Percentiles rank a stretch among this genome's conserved stretches.
Conservation (phyloP, 2,797 vertebrate genomes). For the Centropyge bicolor region DNA sequence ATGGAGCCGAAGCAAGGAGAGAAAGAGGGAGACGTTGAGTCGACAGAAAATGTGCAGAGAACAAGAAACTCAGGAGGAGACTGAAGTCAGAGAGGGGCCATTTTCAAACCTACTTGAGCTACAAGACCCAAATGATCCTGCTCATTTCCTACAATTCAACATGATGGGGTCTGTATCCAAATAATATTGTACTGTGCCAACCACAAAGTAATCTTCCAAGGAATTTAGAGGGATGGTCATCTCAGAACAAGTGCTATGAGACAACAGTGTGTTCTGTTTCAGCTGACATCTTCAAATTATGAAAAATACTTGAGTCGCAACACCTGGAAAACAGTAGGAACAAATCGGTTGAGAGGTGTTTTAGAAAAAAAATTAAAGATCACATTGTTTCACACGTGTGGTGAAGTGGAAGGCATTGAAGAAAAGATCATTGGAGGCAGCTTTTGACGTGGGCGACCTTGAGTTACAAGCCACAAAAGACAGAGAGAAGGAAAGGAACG, state of each 20-base stretch:
- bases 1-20: too few relatives aligned
- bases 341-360: not conserved
- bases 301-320: not conserved
- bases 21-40: too few relatives aligned
- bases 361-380: not conserved
- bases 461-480: slow-evolving; percentile 35
- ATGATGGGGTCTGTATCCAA: too few relatives aligned
- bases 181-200: too few relatives aligned
- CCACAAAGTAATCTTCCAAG: not conserved
- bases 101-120: too few relatives aligned
- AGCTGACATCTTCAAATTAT: not conserved
- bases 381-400: not conserved
- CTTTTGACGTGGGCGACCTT: slow-evolving; percentile 30
- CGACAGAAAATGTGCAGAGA: too few relatives aligned
- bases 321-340: not conserved
- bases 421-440: slow-evolving; percentile 22
- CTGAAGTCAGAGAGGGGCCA: too few relatives aligned
- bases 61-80: too few relatives aligned
- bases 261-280: slow-evolving; percentile 4
- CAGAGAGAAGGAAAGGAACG: slow-evolving; percentile 27
- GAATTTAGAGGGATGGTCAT: not conserved
- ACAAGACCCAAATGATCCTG: too few relatives aligned
- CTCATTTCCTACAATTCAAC: too few relatives aligned
- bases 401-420: slow-evolving; percentile 7
- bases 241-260: not conserved